Base-by-base conservation (phyloP, 2,888 invertebrate genomes). In the Athripsodes cinereus region DNA sequence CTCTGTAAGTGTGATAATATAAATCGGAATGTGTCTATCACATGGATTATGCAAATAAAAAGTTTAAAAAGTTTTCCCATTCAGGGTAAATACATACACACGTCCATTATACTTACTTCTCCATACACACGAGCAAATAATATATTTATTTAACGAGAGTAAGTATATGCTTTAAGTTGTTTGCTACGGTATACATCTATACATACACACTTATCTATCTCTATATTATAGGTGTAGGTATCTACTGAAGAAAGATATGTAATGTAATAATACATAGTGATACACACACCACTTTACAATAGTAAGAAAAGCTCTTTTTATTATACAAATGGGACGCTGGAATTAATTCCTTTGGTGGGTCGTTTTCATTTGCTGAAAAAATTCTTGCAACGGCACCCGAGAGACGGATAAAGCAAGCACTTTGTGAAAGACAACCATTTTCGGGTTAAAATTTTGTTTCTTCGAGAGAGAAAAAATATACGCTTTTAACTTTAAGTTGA, bases 341-440 rank as follows among this genome's bases (percentile, higher is more conserved):
- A 60, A 61, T 61, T 61, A 62, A 62, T 62, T 61, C 62, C 60
- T 58, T 53, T 22, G 56, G 60, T 58, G 58, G 60, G 53, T 54
- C 52, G 56, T 60, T 60, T 62, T 61, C 60, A 58, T 60, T 56
- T 57, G 60, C 56, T 55, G 56, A 60, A 62, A 62, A 62, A 62
- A 60, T 54, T 51, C 49, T 35, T 51, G 21, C 52, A 57, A 62
- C 51, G 51, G 55, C 57, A 50, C 62, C 58, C 62, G 11, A 40
- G 62, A 61, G 62, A 40, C 47, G 57, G 26, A 62, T 62, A 62
- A 61, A 58, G 62, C 62, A 62, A 62, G 56, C 60, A 52, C 55
- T 60, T 62, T 59, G 56, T 52, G 55, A 54, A 55, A 50, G 55
- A 59, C 55, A 61, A 59, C 57, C 59, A 55, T 61, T 61, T 61